Evolutionary conservation across 2,113 vertebrate genomes (phyloP), one percentile per base, ranked within the genome.

Genomic region (Dasyurus viverrinus): DNA sequence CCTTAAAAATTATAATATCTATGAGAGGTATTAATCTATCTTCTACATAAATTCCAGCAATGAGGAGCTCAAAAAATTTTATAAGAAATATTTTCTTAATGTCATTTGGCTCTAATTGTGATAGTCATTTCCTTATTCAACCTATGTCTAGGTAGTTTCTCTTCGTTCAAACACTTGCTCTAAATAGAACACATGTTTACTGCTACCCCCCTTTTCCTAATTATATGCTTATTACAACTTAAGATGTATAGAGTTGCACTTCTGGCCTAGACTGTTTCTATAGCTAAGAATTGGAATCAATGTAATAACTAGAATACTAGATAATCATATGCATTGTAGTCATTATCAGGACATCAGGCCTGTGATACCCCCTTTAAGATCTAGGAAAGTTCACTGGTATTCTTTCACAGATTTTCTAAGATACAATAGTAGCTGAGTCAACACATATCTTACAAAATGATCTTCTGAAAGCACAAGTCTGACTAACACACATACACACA

Each of bases 351-450:
- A 68, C 3, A 68, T 68, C 12, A 68, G 10, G 60, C 30, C 60
- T n/a, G 3, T n/a, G 0, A 68, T 16, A 36, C 0, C 3, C 30
- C 30, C 4, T 1, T 68, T n/a, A n/a, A n/a, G 60, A 4, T 14
- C 55, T 4, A 68, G 36, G 57, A 68, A 68, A 68, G 36, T 68
- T 68, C 4, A 36, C 5, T 68, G 12, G 10, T 12, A 30, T 60
- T 60, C 57, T 60, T 10, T 2, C 30, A 60, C 57, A 68, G n/a
- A 68, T 68, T 4, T 2, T 36, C 11, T 14, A 16, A 6, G 3
- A 3, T 4, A 14, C 14, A 68, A 6, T 68, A 6, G 12, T 30
- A 60, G 9, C 10, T 68, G 1, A n/a, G 60, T 19, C 30, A n/a
- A 7, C 30, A 68, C n/a, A 68, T 68, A n/a, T n/a, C 36, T 68